Evolutionary conservation across 2,797 vertebrate species (phyloP), one percentile per base, ranked within the genome.

Genomic region (Acrossocheilus wenchowensis): DNA sequence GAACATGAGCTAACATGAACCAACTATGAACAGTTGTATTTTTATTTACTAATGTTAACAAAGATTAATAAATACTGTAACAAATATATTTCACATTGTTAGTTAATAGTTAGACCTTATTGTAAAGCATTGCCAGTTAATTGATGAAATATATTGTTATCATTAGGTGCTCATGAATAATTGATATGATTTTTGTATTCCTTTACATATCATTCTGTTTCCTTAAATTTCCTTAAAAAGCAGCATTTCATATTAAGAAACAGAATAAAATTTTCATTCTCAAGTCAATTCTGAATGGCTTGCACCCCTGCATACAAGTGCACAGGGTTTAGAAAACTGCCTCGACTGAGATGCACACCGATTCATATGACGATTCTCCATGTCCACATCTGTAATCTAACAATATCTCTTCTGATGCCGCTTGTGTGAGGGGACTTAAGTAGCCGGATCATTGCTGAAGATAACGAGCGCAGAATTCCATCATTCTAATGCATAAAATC

Each of bases 401-500:
- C 64, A 80, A 84, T 87, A 86, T 86, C 82, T 89, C 78, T 71
- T 57, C 26, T 85, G 83, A 87, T 88, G 66, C 57, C 36, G 26
- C n/a, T 34, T 78, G 50, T 84, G 69, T 79, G 75, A 41, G 81
- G 73, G 81, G 78, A 86, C 78, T 82, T 86, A 88, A 88, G 81
- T 80, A 79, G 36, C 34, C 30, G 62, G 82, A 90, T 88, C 84
- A 88, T 89, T 88, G 75, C 78, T 83, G 84, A 57, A 88, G 45
- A 85, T 88, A 89, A 88, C 73, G 84, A 90, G 82, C 43, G 85
- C 87, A 85, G 88, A 89, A 87, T 89, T 86, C 82, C 82, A 86
- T 89, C 87, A 90, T 89, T 90, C 84, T 81, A 85, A 88, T 91
- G 90, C 87, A 88, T 86, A 88, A 86, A 90, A 85, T 86, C 79